Percentiles rank a stretch among this genome's conserved stretches.
Evolutionary conservation across 2,797 vertebrate genomes (phyloP).

Genomic region (Sebastes ruberrimus): DNA sequence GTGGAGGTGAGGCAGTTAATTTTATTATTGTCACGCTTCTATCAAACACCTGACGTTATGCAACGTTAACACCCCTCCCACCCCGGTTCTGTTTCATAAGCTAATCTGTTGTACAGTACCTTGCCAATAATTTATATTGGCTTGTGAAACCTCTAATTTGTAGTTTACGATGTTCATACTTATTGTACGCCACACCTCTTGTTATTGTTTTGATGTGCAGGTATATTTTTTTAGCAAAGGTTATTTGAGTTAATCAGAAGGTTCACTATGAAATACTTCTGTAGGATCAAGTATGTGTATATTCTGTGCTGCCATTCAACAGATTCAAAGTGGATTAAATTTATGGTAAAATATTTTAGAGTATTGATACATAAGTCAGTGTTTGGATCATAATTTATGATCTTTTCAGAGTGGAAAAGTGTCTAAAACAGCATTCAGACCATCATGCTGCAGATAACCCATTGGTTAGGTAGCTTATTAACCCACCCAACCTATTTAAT

Average conservation of each 20-base stretch:
- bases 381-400: not conserved
- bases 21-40: not conserved
- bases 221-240: not conserved
- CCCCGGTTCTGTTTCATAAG: not conserved
- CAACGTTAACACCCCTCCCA: not conserved
- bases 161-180: not conserved
- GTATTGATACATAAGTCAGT: not conserved
- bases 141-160: not conserved
- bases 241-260: not conserved
- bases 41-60: not conserved
- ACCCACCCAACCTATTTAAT: not conserved
- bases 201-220: not conserved
- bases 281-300: not conserved
- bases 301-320: not conserved
- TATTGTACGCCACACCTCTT: not conserved
- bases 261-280: not conserved
- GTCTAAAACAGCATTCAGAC: not conserved
- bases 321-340: not conserved
- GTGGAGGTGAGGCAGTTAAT: slow-evolving; percentile 89
- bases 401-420: not conserved
- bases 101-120: not conserved
- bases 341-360: not conserved
- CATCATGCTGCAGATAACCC: not conserved
- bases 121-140: not conserved
- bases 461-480: not conserved